phyloP scores from a whole-genome alignment of 2,113 vertebrate genomes.

The Panurus biarmicus region DNA sequence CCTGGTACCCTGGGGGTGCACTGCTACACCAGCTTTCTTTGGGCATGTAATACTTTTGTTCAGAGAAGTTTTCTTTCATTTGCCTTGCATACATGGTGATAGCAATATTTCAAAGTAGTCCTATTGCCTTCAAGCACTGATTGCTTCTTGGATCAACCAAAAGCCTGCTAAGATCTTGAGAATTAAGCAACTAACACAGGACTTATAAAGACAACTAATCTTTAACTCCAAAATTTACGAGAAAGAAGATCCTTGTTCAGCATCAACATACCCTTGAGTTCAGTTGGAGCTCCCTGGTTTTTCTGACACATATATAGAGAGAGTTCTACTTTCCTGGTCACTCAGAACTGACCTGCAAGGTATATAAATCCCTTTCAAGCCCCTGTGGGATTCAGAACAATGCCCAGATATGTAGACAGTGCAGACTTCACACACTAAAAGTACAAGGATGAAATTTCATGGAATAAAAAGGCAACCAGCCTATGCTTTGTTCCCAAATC shows the following conservation, averaged over 20 bases:
- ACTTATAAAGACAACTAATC: not conserved
- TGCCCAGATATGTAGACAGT: not conserved
- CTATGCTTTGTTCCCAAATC: not conserved
- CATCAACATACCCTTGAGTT: not conserved
- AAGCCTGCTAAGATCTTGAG: not conserved
- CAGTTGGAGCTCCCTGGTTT: not conserved
- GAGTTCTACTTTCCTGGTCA: not conserved
- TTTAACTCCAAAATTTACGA: not conserved
- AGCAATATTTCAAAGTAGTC: not conserved
- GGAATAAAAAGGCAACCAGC: not conserved
- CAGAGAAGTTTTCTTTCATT: not conserved
- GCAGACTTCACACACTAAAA: not conserved
- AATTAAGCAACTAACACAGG: not conserved
- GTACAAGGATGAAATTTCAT: not conserved
- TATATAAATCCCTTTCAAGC: not conserved
- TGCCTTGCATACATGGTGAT: not conserved
- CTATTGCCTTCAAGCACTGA: not conserved
- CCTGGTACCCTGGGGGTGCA: too few relatives aligned
- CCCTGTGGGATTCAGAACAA: not conserved
- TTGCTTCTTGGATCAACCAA: not conserved
- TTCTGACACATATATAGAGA: not conserved
- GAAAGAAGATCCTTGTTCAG: not conserved
- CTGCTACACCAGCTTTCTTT: too few relatives aligned
- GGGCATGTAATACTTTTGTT: not conserved
- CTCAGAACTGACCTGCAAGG: not conserved